Percentiles rank a stretch among this genome's conserved stretches.
phyloP scores from a whole-genome alignment of 2,113 vertebrate species.

The Menidia beryllina region DNA sequence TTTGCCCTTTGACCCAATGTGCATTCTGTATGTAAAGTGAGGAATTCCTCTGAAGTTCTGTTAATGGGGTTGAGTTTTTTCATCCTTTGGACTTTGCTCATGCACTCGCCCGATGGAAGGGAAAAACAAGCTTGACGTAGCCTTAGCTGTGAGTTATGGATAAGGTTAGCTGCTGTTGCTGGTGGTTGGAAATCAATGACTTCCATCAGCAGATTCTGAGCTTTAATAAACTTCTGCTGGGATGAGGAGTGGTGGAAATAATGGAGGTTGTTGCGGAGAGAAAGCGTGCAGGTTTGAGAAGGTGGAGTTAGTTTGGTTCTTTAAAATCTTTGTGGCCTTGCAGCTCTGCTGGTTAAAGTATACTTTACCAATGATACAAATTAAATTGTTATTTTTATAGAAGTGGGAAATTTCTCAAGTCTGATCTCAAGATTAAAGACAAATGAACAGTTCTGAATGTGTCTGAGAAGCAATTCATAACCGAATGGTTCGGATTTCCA shows the following conservation, averaged over 20 bases:
- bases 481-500: not conserved
- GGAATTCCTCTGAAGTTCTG: constrained; percentile 86
- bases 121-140: constrained; percentile 44
- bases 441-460: not conserved
- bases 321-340: not conserved
- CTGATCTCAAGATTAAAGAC: not conserved
- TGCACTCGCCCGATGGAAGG: constrained; percentile 37
- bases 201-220: constrained; percentile 27
- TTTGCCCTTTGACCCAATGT: constrained; percentile 90
- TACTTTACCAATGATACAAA: not conserved
- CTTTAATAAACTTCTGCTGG: constrained; percentile 28
- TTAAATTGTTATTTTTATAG: constrained; percentile 4
- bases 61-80: constrained; percentile 73
- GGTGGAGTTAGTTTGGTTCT: constrained; percentile 25
- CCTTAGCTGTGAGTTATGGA: constrained; percentile 45
- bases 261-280: constrained; percentile 48
- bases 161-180: constrained; percentile 44
- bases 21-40: constrained; percentile 87
- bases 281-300: constrained; percentile 44
- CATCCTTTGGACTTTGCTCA: constrained; percentile 68
- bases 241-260: constrained; percentile 70
- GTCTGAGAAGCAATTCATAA: not conserved
- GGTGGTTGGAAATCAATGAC: constrained; percentile 42
- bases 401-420: not conserved
- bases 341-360: not conserved